Base-by-base conservation (phyloP, 2,113 vertebrate species). In the Rafetus swinhoei region DNA sequence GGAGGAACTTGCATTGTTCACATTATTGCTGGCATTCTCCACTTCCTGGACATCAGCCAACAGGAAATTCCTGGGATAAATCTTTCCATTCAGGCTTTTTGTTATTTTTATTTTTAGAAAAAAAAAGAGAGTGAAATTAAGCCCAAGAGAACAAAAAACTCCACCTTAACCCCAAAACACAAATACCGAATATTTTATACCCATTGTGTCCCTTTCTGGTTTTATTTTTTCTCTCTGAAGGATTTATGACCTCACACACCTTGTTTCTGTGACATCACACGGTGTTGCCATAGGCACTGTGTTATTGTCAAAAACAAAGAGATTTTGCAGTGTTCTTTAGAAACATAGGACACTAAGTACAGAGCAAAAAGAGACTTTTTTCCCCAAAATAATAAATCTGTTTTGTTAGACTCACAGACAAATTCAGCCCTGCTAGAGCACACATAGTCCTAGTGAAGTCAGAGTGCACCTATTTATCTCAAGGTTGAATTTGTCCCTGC, bases 31-130 rank as follows among this genome's bases (percentile, higher is more conserved):
- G 97, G 94, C 95, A 91, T 97, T 91, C 95, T 95, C 88, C 90
- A 82, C 86, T 95, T 92, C 81, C 79, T 97, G 96, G 94, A 88
- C 52, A 95, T 56, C n/a, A 22, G 97, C 97, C 97, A 98, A 96
- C 97, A 98, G 98, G 98, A 98, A 98, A 98, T 98, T 97, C 98
- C 97, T 97, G 91, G 95, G 95, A 97, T 96, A 97, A 94, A 96
- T 96, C 95, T 97, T 97, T 97, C 97, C 94, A 95, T 94, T 96
- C n/a, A 0, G 84, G 94, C 88, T 85, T 81, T 84, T 94, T 97
- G 93, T 94, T 95, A 92, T 53, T 91, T 80, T 65, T 25, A n/a
- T 72, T 83, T 83, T 57, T 80, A 93, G 2, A 6, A 54, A n/a
- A 27, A 21, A 50, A 79, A 12, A 10, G 52, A 32, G 54, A 87